These are phyloP conservation scores for Cromileptes altivelis DNA, from an alignment of 2,113 vertebrate genomes.

Conservation along the genomic window DNA sequence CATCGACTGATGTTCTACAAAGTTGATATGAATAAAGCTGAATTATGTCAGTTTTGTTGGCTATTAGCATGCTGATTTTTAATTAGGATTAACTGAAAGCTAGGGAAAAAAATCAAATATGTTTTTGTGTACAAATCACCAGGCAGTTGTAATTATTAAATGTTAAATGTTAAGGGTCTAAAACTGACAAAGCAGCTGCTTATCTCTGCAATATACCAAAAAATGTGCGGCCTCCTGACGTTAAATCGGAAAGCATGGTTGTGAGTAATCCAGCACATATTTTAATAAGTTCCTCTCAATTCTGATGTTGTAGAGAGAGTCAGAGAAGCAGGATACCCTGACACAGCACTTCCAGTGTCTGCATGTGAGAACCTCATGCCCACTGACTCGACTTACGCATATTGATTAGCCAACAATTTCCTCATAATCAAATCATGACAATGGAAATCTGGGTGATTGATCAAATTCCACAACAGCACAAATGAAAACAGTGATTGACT, in stretches of 20 bases:
- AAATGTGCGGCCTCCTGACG: slow-evolving; percentile 15
- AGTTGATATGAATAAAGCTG: slow-evolving; percentile 52
- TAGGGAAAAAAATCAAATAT: slow-evolving; percentile 12
- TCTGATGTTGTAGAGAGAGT: neutral
- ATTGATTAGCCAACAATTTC: slow-evolving; percentile 47
- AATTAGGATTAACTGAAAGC: slow-evolving; percentile 54
- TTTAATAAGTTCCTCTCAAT: slow-evolving; percentile 19
- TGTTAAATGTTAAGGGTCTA: slow-evolving; percentile 44
- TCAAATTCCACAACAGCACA: slow-evolving; percentile 15
- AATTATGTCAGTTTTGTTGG: slow-evolving; percentile 33
- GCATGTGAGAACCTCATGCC: slow-evolving; percentile 17
- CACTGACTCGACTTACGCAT: slow-evolving; percentile 17
- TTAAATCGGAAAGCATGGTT: slow-evolving; percentile 16
- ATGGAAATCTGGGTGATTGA: slow-evolving; percentile 13
- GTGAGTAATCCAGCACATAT: neutral
- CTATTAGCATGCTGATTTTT: slow-evolving; percentile 35
- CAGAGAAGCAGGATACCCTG: slow-evolving; percentile 18
- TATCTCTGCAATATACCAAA: slow-evolving; percentile 38
- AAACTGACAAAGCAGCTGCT: slow-evolving; percentile 35
- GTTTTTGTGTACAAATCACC: slow-evolving; percentile 6
- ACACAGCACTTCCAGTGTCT: slow-evolving; percentile 8
- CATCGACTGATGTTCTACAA: slow-evolving; percentile 44
- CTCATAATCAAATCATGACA: slow-evolving; percentile 48
- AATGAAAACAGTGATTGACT: slow-evolving; percentile 45
- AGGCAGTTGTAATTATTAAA: slow-evolving; percentile 40